Base-by-base conservation (phyloP, 2,113 vertebrate genomes). In the Eclectus roratus region DNA sequence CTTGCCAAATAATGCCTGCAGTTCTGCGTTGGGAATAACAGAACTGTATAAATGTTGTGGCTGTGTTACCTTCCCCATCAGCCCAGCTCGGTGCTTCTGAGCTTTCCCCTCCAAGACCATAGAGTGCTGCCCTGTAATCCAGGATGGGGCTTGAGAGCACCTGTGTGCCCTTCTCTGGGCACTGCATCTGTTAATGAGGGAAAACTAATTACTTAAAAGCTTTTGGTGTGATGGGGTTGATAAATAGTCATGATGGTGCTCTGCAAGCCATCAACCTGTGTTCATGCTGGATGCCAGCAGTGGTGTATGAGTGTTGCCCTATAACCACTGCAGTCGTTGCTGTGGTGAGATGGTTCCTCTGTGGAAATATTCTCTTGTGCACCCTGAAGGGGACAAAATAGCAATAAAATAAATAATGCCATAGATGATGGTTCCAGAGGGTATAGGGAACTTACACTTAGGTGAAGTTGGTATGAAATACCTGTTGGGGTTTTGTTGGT, bases 181-280 rank as follows among this genome's bases (percentile, higher is more conserved):
- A 24, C 6, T 12, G 61, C 65, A 29, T 33, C 83, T 84, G n/a
- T 43, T 96, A 95, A 95, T 50, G 91, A 96, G 89, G 55, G 90
- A 80, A 96, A 97, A 89, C 46, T 91, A 90, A 97, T 96, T 92
- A 96, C 66, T 39, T 93, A 87, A 93, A 92, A 96, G 94, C 92
- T 89, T 79, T 71, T 74, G 39, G 52, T 10, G 15, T 70, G n/a
- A 47, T 53, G 73, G 61, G 43, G 13, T 17, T 72, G 88, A 65
- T 96, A 79, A 94, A 96, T 93, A 94, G 80, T 92, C 86, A 88
- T 95, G 91, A 88, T 50, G 74, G 7, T 35, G 39, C 68, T 49
- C 23, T 9, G 50, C 8, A 18, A 78, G 43, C 12, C 21, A 5
- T 14, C 25, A 17, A 2, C 72, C 11, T 4, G 47, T 4, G 53